Base-by-base conservation (phyloP, 2,797 vertebrate species). In the Sebastes jordani region DNA sequence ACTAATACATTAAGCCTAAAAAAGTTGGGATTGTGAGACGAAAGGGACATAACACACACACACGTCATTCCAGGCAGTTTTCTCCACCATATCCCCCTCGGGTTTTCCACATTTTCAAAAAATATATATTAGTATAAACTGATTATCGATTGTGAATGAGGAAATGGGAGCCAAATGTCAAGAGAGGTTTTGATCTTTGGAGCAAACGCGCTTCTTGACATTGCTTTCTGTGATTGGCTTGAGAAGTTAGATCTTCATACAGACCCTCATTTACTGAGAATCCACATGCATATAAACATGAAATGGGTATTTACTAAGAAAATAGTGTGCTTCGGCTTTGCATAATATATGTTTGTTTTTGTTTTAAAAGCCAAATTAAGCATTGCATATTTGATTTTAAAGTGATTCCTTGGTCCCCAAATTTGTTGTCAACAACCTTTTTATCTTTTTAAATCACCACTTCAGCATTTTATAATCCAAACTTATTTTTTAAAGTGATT, bases 221-320 rank as follows among this genome's bases (percentile, higher is more conserved):
- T 13, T 60, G 25, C 18, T 59, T 27, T 63, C 7, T n/a, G 14
- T 52, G n/a, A 42, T 9, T 25, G 10, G 22, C 58, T 49, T 49
- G 30, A 56, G 5, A n/a, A 54, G 14, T 60, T 23, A 36, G 8
- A 60, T 29, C 13, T 59, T 69, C 6, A 29, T 18, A 14, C 49
- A 76, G 18, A 60, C 27, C 11, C n/a, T 49, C 5, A 25, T 59
- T 56, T 52, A 63, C 32, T 59, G 23, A 84, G 11, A 72, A 71
- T 66, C 36, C 20, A 55, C 56, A 69, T 59, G 59, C 62, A 75
- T 82, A 68, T 22, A 59, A 52, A 80, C 25, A 59, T 14, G 55
- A 83, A 62, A 79, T 34, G 10, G 16, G 16, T 56, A 64, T 82
- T 65, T 56, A 38, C 13, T 82, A 73, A 80, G 32, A 86, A 78